These are phyloP conservation scores for Rousettus leschenaultii DNA, from an alignment of 2,113 vertebrate genomes.

Conservation along the genomic window DNA sequence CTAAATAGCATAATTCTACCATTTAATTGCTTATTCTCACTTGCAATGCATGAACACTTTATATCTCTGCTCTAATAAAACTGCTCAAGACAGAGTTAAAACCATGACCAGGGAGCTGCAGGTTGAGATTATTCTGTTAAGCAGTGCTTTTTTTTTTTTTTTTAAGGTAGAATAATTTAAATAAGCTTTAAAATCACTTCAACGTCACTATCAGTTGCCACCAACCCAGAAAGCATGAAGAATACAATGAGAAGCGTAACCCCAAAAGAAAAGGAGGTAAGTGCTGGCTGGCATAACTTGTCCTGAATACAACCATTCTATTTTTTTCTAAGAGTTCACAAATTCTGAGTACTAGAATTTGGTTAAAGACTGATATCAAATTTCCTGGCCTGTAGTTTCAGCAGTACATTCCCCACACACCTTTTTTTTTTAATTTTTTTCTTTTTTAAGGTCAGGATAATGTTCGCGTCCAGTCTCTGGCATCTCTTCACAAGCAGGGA, in stretches of 20 bases:
- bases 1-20: not conserved
- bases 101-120: not conserved
- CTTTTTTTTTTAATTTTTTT: no score
- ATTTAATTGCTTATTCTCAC: not conserved
- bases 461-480: not conserved
- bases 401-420: not conserved
- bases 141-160: not conserved
- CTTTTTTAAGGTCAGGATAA: not conserved
- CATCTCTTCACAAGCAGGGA: not conserved
- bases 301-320: not conserved
- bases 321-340: not conserved
- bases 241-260: not conserved
- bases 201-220: not conserved
- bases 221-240: not conserved
- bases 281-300: not conserved
- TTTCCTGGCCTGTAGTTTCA: not conserved
- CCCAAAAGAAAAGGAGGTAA: not conserved
- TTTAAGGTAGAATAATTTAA: not conserved
- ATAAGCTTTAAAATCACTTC: not conserved
- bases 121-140: not conserved
- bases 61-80: not conserved
- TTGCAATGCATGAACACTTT: not conserved
- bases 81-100: not conserved
- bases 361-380: not conserved
- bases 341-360: not conserved